Base-by-base conservation (phyloP, 2,888 invertebrate species). In the Euzetes globulus region DNA sequence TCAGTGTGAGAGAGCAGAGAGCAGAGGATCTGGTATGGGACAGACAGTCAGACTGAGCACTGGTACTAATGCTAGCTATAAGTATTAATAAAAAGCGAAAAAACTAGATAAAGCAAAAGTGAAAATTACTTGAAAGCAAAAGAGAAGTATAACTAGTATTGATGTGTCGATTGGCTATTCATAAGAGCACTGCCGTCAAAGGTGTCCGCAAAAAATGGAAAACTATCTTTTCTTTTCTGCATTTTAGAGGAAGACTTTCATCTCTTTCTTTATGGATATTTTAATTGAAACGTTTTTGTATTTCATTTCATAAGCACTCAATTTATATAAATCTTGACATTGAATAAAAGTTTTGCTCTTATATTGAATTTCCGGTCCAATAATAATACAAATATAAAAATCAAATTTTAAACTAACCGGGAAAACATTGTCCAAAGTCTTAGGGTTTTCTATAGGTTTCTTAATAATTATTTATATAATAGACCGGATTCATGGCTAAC, bases 1-100 rank as follows among this genome's bases (percentile, higher is more conserved):
- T 58, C 22, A 58, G 22, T 58, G 58, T 58, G 58, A 58, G 58
- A 58, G 25, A 58, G 47, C n/a, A n/a, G n/a, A n/a, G n/a, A 47
- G 47, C 9, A 47, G 47, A 17, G 47, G 47, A 4, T 17, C 9
- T 11, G 47, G 47, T 47, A 17, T 3, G 17, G 3, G 27, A 25
- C 58, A 58, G 19, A 58, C 3, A 58, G 58, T n/a, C n/a, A n/a
- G 9, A 58, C 22, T 3, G 25, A 4, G 25, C 15, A 58, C 27
- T 9, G 17, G 22, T 58, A 7, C 9, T 5, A 58, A n/a, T 58
- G 58, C 58, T 22, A 4, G 25, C 58, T 5, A 58, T 27, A 58
- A 58, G 25, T 22, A 58, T 9, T 22, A n/a, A n/a, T n/a, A n/a
- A n/a, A n/a, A n/a, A n/a, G n/a, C n/a, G 15, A 4, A 22, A 22